Percentiles rank a stretch among this genome's conserved stretches.
Evolutionary conservation across 1,140 invertebrate genomes (phyloP).

Genomic region (Trichogramma pretiosum): DNA sequence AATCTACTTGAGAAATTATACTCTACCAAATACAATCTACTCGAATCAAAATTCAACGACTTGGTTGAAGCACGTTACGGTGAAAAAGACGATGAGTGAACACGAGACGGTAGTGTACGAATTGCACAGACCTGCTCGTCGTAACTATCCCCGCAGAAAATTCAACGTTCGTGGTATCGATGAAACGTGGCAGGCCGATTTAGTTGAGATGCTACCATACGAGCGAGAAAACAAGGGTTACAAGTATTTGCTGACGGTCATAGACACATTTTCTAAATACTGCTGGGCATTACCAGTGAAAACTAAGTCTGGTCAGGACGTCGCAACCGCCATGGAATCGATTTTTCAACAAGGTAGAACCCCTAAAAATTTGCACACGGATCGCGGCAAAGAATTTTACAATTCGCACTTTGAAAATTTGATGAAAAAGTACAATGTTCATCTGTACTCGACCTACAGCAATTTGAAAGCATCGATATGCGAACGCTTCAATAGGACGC

Average conservation of each 20-base stretch:
- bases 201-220: constrained; percentile 26
- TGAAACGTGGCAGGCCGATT: too few species aligned
- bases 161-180: too few species aligned
- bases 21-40: too few species aligned
- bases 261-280: constrained; percentile 35
- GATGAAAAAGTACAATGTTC: constrained; percentile 24
- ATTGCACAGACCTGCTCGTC: too few species aligned
- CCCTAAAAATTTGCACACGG: too few species aligned
- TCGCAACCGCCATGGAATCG: neutral
- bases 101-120: too few species aligned
- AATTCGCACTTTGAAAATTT: constrained; percentile 18
- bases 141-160: too few species aligned
- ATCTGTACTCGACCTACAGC: constrained; percentile 31
- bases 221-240: constrained; percentile 24
- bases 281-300: constrained; percentile 29
- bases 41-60: too few species aligned
- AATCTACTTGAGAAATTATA: too few species aligned
- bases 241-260: constrained; percentile 34
- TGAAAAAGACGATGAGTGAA: too few species aligned
- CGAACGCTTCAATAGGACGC: constrained; percentile 39
- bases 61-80: too few species aligned
- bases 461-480: constrained; percentile 35
- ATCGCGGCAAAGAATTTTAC: constrained; percentile 30
- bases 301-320: constrained; percentile 25
- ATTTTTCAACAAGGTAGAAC: neutral